These are phyloP conservation scores for Lasioglossum villosulum DNA, from an alignment of 2,888 invertebrate species.

Conservation along the genomic window DNA sequence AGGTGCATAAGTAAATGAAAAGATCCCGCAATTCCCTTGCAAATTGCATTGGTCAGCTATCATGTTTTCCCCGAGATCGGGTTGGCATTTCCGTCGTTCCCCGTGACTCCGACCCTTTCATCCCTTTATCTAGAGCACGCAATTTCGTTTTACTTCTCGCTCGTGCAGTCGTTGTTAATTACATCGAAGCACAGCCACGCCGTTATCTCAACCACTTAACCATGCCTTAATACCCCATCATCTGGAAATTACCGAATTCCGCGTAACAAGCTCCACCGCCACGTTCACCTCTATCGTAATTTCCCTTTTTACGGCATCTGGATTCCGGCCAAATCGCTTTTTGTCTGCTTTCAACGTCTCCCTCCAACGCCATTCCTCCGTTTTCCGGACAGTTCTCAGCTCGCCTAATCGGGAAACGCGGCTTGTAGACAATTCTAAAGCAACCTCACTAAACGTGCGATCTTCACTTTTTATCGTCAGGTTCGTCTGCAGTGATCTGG, in stretches of 20 bases:
- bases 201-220: constrained; percentile 50
- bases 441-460: background rate
- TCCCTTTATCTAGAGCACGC: constrained; percentile 27
- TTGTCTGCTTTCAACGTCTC: constrained; percentile 21
- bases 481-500: background rate
- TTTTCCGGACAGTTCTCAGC: background rate
- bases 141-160: constrained; percentile 35
- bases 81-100: constrained; percentile 5
- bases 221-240: constrained; percentile 44
- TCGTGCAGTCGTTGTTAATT: constrained; percentile 46
- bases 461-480: background rate
- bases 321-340: constrained; percentile 57
- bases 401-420: constrained; percentile 38
- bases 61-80: constrained; percentile 11
- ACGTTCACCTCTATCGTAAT: constrained; percentile 48
- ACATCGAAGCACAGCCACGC: constrained; percentile 24
- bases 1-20: constrained; percentile 9
- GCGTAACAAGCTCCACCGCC: constrained; percentile 44
- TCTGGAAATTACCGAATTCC: constrained; percentile 54
- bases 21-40: constrained; percentile 17
- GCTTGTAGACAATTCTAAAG: background rate
- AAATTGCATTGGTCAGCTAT: constrained; percentile 48
- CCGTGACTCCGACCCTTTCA: background rate
- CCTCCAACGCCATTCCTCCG: constrained; percentile 2
- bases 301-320: constrained; percentile 50